phyloP scores from a whole-genome alignment of 2,888 invertebrate species.

The Lycocerus yunnanus region DNA sequence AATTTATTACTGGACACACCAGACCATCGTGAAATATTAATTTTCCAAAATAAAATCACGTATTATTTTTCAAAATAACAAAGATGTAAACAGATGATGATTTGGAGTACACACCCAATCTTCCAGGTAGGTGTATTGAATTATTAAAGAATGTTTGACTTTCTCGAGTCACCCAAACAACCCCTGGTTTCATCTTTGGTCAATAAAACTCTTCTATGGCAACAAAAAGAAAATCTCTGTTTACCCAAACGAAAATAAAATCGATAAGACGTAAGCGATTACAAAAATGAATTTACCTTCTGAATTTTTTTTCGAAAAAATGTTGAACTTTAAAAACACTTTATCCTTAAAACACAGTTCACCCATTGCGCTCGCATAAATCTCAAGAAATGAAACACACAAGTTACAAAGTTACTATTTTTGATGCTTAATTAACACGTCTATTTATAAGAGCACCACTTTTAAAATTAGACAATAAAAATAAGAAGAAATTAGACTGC shows the following conservation, averaged over 20 bases:
- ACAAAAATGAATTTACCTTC: background rate
- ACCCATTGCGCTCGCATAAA: slow-evolving; percentile 1
- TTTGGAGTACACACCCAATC: too few species aligned
- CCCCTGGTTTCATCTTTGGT: background rate
- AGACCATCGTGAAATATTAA: too few species aligned
- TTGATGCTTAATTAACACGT: slow-evolving; percentile 22
- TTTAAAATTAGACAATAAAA: slow-evolving; percentile 23
- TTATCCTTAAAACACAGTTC: slow-evolving; percentile 6
- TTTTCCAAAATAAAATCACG: too few species aligned
- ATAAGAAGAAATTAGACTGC: background rate
- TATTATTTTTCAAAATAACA: too few species aligned
- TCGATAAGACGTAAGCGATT: background rate
- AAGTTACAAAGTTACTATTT: slow-evolving; percentile 13
- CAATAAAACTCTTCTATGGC: background rate
- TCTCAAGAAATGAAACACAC: slow-evolving; percentile 12
- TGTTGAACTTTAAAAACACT: background rate
- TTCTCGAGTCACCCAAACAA: background rate
- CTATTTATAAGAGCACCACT: slow-evolving; percentile 22
- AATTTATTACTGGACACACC: too few species aligned
- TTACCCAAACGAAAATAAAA: background rate
- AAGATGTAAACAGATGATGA: too few species aligned
- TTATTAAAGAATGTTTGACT: background rate
- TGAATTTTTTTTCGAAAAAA: background rate
- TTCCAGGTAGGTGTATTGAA: background rate
- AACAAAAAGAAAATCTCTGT: background rate